Evolutionary conservation across 2,113 vertebrate genomes (phyloP), one percentile per base, ranked within the genome.

Genomic region (Ptychochromis oligacanthus): DNA sequence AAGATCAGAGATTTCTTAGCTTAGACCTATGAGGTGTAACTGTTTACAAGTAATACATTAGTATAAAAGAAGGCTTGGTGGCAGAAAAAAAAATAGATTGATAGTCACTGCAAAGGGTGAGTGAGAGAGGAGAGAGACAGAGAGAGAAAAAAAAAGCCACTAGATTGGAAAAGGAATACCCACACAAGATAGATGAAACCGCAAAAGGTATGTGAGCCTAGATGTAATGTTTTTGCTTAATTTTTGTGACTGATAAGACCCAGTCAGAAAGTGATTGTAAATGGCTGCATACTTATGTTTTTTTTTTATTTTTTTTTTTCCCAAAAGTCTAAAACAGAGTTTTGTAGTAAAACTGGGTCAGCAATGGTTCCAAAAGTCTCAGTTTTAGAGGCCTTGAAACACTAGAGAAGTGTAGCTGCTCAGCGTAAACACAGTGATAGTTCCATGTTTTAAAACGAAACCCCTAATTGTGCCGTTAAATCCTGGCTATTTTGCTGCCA

Each of bases 271-370:
- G 65, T 28, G 10, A 70, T 49, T 49, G 15, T 28, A 18, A 49
- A 24, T 49, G 24, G 15, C 0, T 26, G 40, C 64, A 49, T 28
- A n/a, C n/a, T n/a, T n/a, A n/a, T n/a, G n/a, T n/a, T n/a, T n/a
- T n/a, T n/a, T n/a, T n/a, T n/a, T n/a, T n/a, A n/a, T 9, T 4
- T 7, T 0, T 0, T 20, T n/a, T 2, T 2, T 1, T 18, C 20
- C 3, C 5, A 8, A 22, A 49, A 70, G 24, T 70, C 24, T 70
- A 49, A 70, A 70, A 52, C 46, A 17, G 28, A 43, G 28, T 72
- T 31, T 28, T 17, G 52, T 52, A 72, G 43, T 72, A 72, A 72
- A 72, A 72, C 10, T 34, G 52, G 67, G 46, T 72, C 67, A 54
- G 67, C 52, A 18, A 31, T 72, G 67, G 67, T 54, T 72, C 17